phyloP scores from a whole-genome alignment of 2,888 invertebrate genomes.

The Cryptops parisi region DNA sequence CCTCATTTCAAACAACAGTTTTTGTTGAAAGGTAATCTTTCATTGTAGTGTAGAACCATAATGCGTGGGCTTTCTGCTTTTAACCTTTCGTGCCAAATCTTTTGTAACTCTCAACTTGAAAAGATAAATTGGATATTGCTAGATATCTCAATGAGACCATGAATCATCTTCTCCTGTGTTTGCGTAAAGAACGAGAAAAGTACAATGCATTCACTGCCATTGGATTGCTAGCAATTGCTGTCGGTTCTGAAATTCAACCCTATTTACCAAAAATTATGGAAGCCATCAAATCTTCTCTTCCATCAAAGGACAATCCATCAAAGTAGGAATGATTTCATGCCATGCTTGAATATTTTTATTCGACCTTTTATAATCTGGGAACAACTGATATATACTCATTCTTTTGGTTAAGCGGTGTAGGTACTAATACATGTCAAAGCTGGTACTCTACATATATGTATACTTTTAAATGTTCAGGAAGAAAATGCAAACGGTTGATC shows the following conservation, averaged over 20 bases:
- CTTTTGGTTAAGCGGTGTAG: too few relatives aligned
- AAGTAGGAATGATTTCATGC: slow-evolving; percentile 26
- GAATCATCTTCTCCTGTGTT: slow-evolving; percentile 55
- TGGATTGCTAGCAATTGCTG: slow-evolving; percentile 78
- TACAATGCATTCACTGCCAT: slow-evolving; percentile 78
- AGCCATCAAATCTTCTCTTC: slow-evolving; percentile 56
- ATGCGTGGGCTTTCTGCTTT: too few relatives aligned
- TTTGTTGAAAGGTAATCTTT: slow-evolving; percentile 48
- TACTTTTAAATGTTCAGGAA: slow-evolving; percentile 42
- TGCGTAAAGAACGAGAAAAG: slow-evolving; percentile 70
- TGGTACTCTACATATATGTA: too few relatives aligned
- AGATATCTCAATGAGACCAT: slow-evolving; percentile 57
- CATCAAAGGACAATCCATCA: slow-evolving; percentile 37
- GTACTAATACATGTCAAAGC: too few relatives aligned
- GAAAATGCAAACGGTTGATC: slow-evolving; percentile 50
- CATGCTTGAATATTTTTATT: too few relatives aligned
- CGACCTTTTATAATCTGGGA: too few relatives aligned
- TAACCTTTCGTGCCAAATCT: too few relatives aligned
- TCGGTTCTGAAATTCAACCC: slow-evolving; percentile 61
- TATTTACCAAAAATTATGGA: slow-evolving; percentile 76
- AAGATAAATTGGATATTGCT: too few relatives aligned
- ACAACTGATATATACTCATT: too few relatives aligned
- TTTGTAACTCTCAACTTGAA: too few relatives aligned
- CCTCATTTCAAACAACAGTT: slow-evolving; percentile 73
- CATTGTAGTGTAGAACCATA: too few relatives aligned